Percentiles rank a stretch among this genome's conserved stretches.
These are phyloP conservation scores for Botrylloides violaceus DNA, from an alignment of 23 tunicate species.

Conservation along the genomic window DNA sequence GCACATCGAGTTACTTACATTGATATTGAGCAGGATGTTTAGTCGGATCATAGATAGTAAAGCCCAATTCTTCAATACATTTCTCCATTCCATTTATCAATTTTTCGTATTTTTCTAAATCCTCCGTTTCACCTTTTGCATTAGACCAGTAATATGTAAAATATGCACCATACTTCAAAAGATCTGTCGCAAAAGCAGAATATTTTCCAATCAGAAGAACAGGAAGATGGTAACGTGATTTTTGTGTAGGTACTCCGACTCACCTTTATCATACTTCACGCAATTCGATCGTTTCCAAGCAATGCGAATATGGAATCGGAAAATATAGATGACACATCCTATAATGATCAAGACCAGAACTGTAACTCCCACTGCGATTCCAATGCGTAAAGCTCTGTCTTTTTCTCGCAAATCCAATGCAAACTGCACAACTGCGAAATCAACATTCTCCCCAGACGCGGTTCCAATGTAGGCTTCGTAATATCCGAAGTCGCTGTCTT, in stretches of 20 bases:
- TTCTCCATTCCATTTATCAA: neutral
- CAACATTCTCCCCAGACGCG: neutral
- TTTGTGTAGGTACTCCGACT: no score
- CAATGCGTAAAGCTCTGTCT: neutral
- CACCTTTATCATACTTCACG: neutral
- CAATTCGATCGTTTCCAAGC: neutral
- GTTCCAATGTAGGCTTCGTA: neutral
- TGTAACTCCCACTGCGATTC: neutral
- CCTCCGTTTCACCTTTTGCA: neutral
- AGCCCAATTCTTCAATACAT: neutral
- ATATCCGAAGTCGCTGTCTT: neutral
- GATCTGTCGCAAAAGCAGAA: no score
- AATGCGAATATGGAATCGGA: neutral
- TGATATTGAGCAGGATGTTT: neutral
- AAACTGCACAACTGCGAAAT: neutral
- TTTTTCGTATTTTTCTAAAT: neutral
- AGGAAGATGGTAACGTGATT: no score
- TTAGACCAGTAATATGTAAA: neutral
- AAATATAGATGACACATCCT: neutral
- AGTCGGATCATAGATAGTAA: neutral
- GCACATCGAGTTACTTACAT: neutral
- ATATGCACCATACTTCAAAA: neutral
- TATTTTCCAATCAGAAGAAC: no score
- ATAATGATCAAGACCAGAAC: neutral
- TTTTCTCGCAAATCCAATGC: neutral